phyloP scores from a whole-genome alignment of 2,888 invertebrate species.

The Hypena proboscidalis region DNA sequence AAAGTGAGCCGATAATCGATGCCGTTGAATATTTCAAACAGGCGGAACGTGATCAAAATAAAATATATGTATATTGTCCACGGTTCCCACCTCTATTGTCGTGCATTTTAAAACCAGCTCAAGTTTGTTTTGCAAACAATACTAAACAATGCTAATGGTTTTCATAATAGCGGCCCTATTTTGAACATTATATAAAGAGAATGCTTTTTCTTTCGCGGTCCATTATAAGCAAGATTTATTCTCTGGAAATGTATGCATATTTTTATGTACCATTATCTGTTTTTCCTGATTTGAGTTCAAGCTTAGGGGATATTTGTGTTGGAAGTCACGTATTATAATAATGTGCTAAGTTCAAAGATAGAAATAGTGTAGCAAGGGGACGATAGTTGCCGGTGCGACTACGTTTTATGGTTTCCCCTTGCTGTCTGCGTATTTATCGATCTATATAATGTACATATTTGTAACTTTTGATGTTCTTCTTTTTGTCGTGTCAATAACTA shows the following conservation, averaged over 20 bases:
- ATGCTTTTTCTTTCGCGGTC: conserved; percentile 16
- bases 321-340: conserved; percentile 9
- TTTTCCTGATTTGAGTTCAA: conserved; percentile 14
- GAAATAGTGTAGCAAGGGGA: background rate
- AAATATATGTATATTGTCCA: conserved; percentile 47
- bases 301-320: background rate
- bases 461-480: too few relatives aligned
- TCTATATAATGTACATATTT: too few relatives aligned
- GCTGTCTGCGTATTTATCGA: background rate
- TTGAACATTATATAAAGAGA: conserved; percentile 36
- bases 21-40: conserved; percentile 79
- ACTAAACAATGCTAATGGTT: conserved; percentile 57
- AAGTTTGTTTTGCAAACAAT: conserved; percentile 58
- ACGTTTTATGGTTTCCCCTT: conserved; percentile 12
- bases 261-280: conserved; percentile 2
- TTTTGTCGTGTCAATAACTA: too few relatives aligned
- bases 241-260: background rate
- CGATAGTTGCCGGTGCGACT: conserved; percentile 2
- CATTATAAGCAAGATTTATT: conserved; percentile 5
- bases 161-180: conserved; percentile 51
- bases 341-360: conserved; percentile 7
- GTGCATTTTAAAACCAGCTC: conserved; percentile 55
- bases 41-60: conserved; percentile 72
- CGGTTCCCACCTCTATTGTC: conserved; percentile 54
- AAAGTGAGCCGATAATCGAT: conserved; percentile 79